Percentiles rank a stretch among this genome's conserved stretches.
Evolutionary conservation across 2,113 vertebrate genomes (phyloP).

Genomic region (Alligator mississippiensis): DNA sequence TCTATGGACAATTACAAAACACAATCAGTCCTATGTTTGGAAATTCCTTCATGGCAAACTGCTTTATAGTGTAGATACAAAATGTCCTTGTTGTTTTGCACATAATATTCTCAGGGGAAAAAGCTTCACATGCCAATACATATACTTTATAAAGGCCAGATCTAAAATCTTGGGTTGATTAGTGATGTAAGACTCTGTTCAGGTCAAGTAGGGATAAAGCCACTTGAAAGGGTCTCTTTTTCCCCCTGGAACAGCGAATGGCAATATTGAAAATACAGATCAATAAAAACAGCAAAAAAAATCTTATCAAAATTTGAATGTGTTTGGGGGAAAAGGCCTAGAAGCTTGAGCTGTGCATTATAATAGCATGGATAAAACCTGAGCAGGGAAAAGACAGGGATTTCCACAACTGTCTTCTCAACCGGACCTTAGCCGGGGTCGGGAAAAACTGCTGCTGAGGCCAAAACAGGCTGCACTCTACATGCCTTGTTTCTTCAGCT

Average conservation of each 20-base stretch:
- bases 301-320: neutral
- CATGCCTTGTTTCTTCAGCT: neutral
- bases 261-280: neutral
- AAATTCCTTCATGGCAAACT: slow-evolving; percentile 17
- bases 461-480: neutral
- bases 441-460: neutral
- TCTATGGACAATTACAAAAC: neutral
- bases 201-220: neutral
- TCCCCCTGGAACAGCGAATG: neutral
- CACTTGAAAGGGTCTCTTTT: neutral
- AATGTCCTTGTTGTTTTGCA: neutral
- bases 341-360: accelerated
- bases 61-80: neutral
- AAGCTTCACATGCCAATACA: neutral
- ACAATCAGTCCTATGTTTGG: neutral
- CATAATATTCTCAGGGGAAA: neutral
- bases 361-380: accelerated
- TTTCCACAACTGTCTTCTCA: neutral
- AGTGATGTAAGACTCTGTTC: neutral
- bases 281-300: neutral
- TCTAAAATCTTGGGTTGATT: neutral
- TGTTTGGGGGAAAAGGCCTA: neutral
- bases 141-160: neutral
- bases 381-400: neutral
- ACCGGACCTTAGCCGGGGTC: neutral